Percentiles rank a stretch among this genome's conserved stretches.
Evolutionary conservation across 1,140 invertebrate genomes (phyloP).

Genomic region (Chionoecetes opilio): DNA sequence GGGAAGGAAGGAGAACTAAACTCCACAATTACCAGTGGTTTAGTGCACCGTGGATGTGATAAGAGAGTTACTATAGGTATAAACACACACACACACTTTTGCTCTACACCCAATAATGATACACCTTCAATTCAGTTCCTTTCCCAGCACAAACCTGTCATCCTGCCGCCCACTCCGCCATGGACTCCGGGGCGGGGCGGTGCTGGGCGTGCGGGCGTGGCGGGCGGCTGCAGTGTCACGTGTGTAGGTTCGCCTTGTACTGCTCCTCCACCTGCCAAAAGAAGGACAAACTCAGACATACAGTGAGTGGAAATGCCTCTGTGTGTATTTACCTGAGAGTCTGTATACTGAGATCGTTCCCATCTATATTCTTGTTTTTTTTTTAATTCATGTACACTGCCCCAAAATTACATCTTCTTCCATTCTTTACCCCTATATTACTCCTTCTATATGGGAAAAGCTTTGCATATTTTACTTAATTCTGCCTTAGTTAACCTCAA

Average conservation of each 20-base stretch:
- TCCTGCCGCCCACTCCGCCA: neutral
- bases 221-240: conserved; percentile 64
- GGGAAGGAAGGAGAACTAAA: no score
- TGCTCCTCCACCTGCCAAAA: conserved; percentile 70
- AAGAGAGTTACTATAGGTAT: no score
- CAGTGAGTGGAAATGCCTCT: conserved; percentile 47
- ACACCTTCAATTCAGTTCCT: neutral
- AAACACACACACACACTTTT: no score
- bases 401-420: neutral
- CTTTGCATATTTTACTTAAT: no score
- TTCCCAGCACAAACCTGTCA: neutral
- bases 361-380: neutral
- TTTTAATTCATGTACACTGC: neutral
- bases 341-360: neutral
- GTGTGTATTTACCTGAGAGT: no score
- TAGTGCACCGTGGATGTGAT: no score
- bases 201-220: conserved; percentile 71
- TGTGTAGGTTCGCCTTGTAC: conserved; percentile 70
- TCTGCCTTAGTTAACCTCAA: no score
- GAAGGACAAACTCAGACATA: conserved; percentile 70
- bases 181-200: conserved; percentile 64
- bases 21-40: no score
- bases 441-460: no score
- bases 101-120: no score
- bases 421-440: neutral